Conservation (phyloP, 2,888 invertebrate species). For the Meiosimyza decipiens region DNA sequence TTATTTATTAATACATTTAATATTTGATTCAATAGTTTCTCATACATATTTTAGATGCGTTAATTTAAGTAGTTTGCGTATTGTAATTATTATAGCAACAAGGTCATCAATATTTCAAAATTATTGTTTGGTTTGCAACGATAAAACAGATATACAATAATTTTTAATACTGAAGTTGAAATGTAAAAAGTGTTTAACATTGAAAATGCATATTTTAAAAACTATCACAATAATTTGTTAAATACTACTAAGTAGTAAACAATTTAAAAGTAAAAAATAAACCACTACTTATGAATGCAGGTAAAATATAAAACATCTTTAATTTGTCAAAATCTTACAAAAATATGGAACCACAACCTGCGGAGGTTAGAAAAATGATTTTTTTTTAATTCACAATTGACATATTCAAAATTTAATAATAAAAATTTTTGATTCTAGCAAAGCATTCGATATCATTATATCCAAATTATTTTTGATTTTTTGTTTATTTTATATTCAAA, state of each 20-base stretch:
- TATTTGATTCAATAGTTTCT: not conserved
- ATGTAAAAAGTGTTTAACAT: not conserved
- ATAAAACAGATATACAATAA: slow-evolving; percentile 10
- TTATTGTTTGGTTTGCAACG: not conserved
- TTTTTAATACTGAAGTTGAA: slow-evolving; percentile 7
- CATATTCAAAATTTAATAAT: not conserved
- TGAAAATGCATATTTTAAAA: slow-evolving; percentile 8
- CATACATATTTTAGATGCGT: not conserved
- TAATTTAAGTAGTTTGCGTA: slow-evolving; percentile 2
- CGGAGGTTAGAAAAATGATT: not conserved
- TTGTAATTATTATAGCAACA: not conserved
- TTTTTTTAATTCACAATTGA: too few species aligned
- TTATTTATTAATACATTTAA: not conserved
- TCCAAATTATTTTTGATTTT: not conserved
- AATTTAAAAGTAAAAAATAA: slow-evolving; percentile 6
- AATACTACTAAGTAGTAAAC: too few species aligned
- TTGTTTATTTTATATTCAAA: not conserved
- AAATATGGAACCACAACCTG: slow-evolving; percentile 22
- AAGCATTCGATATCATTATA: slow-evolving; percentile 25
- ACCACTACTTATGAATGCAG: not conserved
- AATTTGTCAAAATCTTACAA: slow-evolving; percentile 2
- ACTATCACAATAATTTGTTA: slow-evolving; percentile 27
- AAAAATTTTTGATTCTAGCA: slow-evolving; percentile 19
- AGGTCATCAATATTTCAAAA: not conserved
- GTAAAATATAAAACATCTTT: slow-evolving; percentile 2